A percentile compares a stretch with the other conserved stretches of the same genome.
Conservation (phyloP, 2,113 vertebrate genomes). For the Amphiprion percula region DNA sequence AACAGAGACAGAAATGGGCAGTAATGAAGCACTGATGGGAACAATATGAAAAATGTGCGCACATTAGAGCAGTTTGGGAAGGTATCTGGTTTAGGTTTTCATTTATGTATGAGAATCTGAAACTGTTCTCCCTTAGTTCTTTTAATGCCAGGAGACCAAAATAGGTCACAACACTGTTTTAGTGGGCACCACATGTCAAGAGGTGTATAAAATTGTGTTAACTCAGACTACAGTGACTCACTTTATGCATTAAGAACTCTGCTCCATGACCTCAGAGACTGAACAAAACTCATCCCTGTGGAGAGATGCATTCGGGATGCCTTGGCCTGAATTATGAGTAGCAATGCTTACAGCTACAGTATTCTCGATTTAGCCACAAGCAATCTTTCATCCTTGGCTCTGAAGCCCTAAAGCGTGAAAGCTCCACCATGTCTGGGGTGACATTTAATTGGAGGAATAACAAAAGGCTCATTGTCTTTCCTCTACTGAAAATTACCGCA, state of each 20-base stretch:
- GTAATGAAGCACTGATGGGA: conserved; percentile 12
- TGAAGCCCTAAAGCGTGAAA: conserved; percentile 32
- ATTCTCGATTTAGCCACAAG: conserved; percentile 35
- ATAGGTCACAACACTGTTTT: conserved; percentile 50
- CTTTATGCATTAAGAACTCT: conserved; percentile 19
- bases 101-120: conserved; percentile 4
- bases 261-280: neutral
- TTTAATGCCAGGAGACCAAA: conserved; percentile 14
- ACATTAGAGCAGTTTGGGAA: conserved; percentile 18
- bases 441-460: conserved; percentile 63
- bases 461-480: conserved; percentile 58
- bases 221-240: conserved; percentile 24
- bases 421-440: conserved; percentile 37
- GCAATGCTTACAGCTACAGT: conserved; percentile 22
- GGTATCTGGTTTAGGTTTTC: conserved; percentile 10
- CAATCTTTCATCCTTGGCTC: conserved; percentile 37
- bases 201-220: conserved; percentile 35
- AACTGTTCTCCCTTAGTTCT: neutral
- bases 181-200: conserved; percentile 24
- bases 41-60: neutral
- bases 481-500: conserved; percentile 43
- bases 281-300: conserved; percentile 27
- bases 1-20: neutral
- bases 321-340: conserved; percentile 33
- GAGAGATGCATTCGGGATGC: conserved; percentile 47